These are phyloP conservation scores for Hirtodrosophila cameraria DNA, from an alignment of 2,888 invertebrate genomes.

Conservation along the genomic window DNA sequence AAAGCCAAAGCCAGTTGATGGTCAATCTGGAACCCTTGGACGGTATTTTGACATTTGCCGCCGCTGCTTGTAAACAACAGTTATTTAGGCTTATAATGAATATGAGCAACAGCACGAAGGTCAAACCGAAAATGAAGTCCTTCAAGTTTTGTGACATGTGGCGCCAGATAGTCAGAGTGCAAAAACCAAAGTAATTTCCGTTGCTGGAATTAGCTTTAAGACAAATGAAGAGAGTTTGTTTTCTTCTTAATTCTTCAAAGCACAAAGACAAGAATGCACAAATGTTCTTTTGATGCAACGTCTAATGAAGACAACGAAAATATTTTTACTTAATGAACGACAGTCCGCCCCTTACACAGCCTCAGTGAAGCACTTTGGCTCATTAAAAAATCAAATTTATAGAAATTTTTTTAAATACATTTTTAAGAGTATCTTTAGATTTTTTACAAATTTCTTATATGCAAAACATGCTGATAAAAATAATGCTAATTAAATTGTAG, in stretches of 20 bases:
- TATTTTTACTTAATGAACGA: slow-evolving; percentile 49
- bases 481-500: too few species aligned
- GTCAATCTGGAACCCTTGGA: slow-evolving; percentile 47
- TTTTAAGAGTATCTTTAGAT: not conserved
- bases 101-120: slow-evolving; percentile 79
- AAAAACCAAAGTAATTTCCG: slow-evolving; percentile 31
- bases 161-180: slow-evolving; percentile 36
- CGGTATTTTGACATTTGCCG: slow-evolving; percentile 80
- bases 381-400: slow-evolving; percentile 56
- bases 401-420: slow-evolving; percentile 1
- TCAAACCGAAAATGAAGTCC: slow-evolving; percentile 62
- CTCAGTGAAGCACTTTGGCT: slow-evolving; percentile 47
- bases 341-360: slow-evolving; percentile 1
- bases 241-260: not conserved
- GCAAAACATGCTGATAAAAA: too few species aligned
- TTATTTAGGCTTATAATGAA: slow-evolving; percentile 78
- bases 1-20: slow-evolving; percentile 22
- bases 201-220: slow-evolving; percentile 6
- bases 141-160: slow-evolving; percentile 64
- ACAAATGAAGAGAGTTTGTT: not conserved
- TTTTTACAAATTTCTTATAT: not conserved
- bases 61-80: slow-evolving; percentile 71
- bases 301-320: slow-evolving; percentile 48
- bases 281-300: slow-evolving; percentile 48
- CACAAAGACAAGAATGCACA: slow-evolving; percentile 10